Evolutionary conservation across 2,888 invertebrate species (phyloP).

Genomic region (Apamea anceps): DNA sequence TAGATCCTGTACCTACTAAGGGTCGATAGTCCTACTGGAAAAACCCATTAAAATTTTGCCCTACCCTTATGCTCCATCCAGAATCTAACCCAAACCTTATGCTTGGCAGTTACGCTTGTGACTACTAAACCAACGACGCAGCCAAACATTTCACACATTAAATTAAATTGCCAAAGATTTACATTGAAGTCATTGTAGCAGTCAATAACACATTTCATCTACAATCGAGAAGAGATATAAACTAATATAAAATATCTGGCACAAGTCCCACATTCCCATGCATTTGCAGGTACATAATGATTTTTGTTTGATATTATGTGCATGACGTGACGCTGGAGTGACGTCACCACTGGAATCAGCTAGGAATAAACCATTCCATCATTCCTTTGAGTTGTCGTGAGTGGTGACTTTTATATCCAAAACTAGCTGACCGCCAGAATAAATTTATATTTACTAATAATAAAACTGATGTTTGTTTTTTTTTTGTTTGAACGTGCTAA

Average conservation of each 20-base stretch:
- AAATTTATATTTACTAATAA: too few relatives aligned
- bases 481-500: too few relatives aligned
- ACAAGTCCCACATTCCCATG: conserved; percentile 46
- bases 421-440: neutral
- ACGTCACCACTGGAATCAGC: conserved; percentile 16
- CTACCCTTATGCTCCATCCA: too few relatives aligned
- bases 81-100: neutral
- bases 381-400: neutral
- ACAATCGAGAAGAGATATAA: conserved; percentile 10
- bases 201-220: conserved; percentile 4
- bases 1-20: neutral
- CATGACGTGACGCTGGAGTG: conserved; percentile 22
- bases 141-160: neutral
- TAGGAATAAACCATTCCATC: conserved; percentile 33
- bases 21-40: too few relatives aligned
- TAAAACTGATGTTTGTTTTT: too few relatives aligned
- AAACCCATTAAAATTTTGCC: neutral
- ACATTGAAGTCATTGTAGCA: neutral
- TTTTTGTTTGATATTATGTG: conserved; percentile 40
- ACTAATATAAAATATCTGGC: conserved; percentile 43
- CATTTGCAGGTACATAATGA: conserved; percentile 44
- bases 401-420: neutral
- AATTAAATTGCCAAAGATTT: neutral
- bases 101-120: neutral
- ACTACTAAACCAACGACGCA: neutral